Evolutionary conservation across 2,888 invertebrate genomes (phyloP).

Genomic region (Mellilla xanthometata): DNA sequence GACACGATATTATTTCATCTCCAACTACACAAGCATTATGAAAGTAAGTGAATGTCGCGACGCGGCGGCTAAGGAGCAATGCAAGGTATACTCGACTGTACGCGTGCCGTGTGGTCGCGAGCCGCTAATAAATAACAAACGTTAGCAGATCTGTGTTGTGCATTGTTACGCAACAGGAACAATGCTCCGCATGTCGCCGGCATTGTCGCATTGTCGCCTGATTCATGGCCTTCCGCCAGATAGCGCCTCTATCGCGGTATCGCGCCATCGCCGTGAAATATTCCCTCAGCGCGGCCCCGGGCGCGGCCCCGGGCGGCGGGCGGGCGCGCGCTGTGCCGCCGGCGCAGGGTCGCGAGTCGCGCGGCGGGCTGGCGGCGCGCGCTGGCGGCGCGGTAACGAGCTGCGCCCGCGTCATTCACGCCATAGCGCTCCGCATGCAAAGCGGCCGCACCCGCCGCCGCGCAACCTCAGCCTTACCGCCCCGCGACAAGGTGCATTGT

Average conservation of each 20-base stretch:
- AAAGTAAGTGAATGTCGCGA: too few species aligned
- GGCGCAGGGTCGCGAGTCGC: conserved; percentile 16
- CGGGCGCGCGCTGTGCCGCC: conserved; percentile 20
- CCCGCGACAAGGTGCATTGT: too few species aligned
- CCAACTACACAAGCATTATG: too few species aligned
- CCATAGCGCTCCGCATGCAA: conserved; percentile 77
- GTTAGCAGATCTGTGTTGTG: conserved; percentile 12
- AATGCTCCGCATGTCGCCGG: conserved; percentile 31
- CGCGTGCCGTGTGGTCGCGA: background rate
- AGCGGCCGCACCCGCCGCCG: conserved; percentile 43
- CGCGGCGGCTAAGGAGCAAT: too few species aligned
- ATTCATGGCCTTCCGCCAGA: conserved; percentile 62
- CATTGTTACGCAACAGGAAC: conserved; percentile 37
- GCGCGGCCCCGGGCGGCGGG: conserved; percentile 55
- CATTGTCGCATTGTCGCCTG: conserved; percentile 36
- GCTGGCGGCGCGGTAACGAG: conserved; percentile 56
- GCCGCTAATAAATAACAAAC: conserved; percentile 25
- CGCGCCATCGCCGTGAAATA: conserved; percentile 78
- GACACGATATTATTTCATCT: too few species aligned
- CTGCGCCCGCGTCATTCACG: conserved; percentile 78
- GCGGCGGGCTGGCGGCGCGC: conserved; percentile 53
- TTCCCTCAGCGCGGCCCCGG: conserved; percentile 61
- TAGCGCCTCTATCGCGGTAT: conserved; percentile 61
- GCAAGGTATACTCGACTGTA: too few species aligned
- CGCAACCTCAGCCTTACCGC: too few species aligned